Evolutionary conservation across 2,888 invertebrate species (phyloP), one percentile per base, ranked within the genome.

Genomic region (Hemaris fuciformis): DNA sequence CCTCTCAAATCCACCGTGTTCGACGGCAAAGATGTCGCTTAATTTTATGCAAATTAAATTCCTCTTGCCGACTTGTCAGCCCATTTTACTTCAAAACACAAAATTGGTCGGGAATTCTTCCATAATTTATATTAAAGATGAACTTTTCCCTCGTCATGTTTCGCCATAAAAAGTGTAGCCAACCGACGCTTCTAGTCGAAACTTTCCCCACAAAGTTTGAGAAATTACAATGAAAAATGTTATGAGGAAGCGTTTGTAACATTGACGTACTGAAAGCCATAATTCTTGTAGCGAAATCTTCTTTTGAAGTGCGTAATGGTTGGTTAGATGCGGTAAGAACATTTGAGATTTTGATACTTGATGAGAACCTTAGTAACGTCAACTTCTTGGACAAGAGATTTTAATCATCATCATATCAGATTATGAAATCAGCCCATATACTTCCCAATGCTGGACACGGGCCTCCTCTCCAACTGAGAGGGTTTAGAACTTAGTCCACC

Each of bases 1-100:
- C 31, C 8, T 20, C 15, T 8, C 15, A 48, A 31, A 53, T 27
- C 31, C 31, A 53, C 18, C 27, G 31, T 41, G 60, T 53, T 53
- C 41, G 18, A 20, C 23, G 23, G 31, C 38, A 20, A 43, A 61
- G 48, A 43, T 34, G 31, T 60, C 66, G 59, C 64, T 57, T 62
- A 66, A 65, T 61, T 63, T 22, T 59, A 66, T 67, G 64, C 59
- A 65, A 66, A 69, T 66, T 61, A 61, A 69, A 69, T 69, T 67
- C 65, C 42, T 53, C 61, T 59, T 45, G 38, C 57, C 42, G 53
- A 65, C 59, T 63, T 66, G 61, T 71, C 66, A 56, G 45, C 59
- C n/a, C 46, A 43, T 66, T 70, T 68, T 65, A 57, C 60, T 64
- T 43, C 58, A 62, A 64, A 66, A 64, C 42, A 38, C 43, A 43